Evolutionary conservation across 1,140 invertebrate genomes (phyloP).

Genomic region (Helicorthomorpha holstii): DNA sequence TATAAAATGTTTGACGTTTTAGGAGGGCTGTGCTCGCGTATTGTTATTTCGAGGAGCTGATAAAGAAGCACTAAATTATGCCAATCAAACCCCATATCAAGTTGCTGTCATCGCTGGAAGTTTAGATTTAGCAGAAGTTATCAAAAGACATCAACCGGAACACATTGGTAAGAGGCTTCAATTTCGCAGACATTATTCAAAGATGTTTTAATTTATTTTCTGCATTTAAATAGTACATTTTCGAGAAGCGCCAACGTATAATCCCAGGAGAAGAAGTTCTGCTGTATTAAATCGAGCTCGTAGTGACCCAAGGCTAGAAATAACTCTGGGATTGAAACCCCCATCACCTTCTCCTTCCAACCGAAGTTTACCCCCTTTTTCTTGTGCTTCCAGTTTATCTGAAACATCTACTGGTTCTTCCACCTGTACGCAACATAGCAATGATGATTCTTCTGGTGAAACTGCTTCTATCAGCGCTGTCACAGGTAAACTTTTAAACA

Average conservation of each 20-base stretch:
- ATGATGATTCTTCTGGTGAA: constrained; percentile 46
- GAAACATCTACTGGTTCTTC: constrained; percentile 46
- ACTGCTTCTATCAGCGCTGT: constrained; percentile 52
- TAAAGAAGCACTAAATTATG: constrained; percentile 82
- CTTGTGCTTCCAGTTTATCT: constrained; percentile 58
- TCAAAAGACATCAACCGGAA: constrained; percentile 78
- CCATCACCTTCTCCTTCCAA: constrained; percentile 71
- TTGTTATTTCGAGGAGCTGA: constrained; percentile 90
- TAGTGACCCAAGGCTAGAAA: constrained; percentile 23
- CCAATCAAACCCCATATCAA: constrained; percentile 95
- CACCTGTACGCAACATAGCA: constrained; percentile 31
- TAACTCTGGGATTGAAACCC: constrained; percentile 30
- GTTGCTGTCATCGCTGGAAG: constrained; percentile 94
- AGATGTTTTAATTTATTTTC: neutral
- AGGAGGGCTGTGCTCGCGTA: constrained; percentile 82
- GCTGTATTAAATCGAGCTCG: constrained; percentile 25
- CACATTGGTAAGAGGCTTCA: constrained; percentile 74
- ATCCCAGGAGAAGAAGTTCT: constrained; percentile 49
- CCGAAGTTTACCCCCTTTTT: constrained; percentile 59
- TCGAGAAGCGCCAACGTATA: constrained; percentile 85
- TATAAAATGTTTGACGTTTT: constrained; percentile 1
- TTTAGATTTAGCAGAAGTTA: constrained; percentile 82
- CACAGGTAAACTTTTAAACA: constrained; percentile 50
- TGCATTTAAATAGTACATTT: constrained; percentile 57
- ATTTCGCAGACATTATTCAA: neutral